These are phyloP conservation scores for Dione vanillae DNA, from an alignment of 2,888 invertebrate species.

Conservation along the genomic window DNA sequence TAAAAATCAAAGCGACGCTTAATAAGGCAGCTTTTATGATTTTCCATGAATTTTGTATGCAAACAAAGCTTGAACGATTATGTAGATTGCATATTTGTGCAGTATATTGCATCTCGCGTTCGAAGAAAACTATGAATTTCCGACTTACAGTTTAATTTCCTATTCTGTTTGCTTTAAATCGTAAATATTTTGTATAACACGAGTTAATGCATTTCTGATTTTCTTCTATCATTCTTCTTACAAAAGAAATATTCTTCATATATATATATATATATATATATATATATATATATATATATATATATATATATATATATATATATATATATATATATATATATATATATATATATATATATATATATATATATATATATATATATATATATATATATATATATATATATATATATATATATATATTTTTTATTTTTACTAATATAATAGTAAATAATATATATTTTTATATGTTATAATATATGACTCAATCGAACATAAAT, in stretches of 20 bases:
- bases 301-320: too few relatives aligned
- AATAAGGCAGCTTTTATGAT: background rate
- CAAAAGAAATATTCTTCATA: background rate
- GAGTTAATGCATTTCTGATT: slow-evolving; percentile 7
- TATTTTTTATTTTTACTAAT: background rate
- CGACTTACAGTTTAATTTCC: slow-evolving; percentile 37
- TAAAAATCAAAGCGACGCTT: background rate
- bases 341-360: too few relatives aligned
- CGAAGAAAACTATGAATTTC: slow-evolving; percentile 36
- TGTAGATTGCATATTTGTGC: slow-evolving; percentile 43
- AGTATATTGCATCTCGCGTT: slow-evolving; percentile 40
- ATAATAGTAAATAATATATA: background rate
- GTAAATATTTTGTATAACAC: background rate
- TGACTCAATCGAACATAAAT: too few relatives aligned
- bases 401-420: too few relatives aligned
- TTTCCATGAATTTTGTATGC: slow-evolving; percentile 37
- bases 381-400: too few relatives aligned
- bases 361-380: too few relatives aligned
- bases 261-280: too few relatives aligned
- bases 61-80: slow-evolving; percentile 40
- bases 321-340: too few relatives aligned
- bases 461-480: too few relatives aligned
- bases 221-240: background rate
- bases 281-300: too few relatives aligned
- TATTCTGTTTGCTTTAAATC: slow-evolving; percentile 13